phyloP scores from a whole-genome alignment of 2,797 vertebrate species.

The Hipposideros larvatus region DNA sequence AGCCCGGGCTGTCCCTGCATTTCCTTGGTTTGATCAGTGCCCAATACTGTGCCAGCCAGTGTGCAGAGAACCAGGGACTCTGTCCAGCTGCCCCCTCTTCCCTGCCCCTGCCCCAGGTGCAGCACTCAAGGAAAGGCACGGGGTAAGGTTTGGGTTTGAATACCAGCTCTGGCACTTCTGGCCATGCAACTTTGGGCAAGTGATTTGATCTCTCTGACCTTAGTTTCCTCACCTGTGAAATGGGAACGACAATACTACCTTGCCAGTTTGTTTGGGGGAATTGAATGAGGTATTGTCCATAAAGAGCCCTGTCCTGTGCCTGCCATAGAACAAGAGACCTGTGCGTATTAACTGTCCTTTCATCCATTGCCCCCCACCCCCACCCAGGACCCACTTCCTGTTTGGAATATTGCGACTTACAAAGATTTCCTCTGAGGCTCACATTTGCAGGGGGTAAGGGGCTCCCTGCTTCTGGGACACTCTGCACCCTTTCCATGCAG shows the following conservation, averaged over 20 bases:
- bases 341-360: neutral
- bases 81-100: neutral
- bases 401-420: neutral
- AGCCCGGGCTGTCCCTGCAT: neutral
- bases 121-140: too few species aligned
- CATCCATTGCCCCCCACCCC: rapidly evolving
- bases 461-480: neutral
- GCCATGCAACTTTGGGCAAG: neutral
- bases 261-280: rapidly evolving
- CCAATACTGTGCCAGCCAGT: rapidly evolving
- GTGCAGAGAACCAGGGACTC: neutral
- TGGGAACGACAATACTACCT: neutral
- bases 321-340: neutral
- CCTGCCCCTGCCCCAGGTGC: too few species aligned
- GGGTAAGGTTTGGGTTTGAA: rapidly evolving
- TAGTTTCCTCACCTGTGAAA: neutral
- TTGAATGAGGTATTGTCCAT: neutral
- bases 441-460: too few species aligned
- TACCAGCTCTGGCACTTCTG: neutral
- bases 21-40: neutral
- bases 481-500: neutral
- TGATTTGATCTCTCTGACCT: neutral
- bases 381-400: neutral
- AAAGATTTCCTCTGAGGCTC: neutral
- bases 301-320: neutral